Percentiles rank a stretch among this genome's conserved stretches.
phyloP scores from a whole-genome alignment of 2,113 vertebrate genomes.

The Boulengerochromis microlepis region DNA sequence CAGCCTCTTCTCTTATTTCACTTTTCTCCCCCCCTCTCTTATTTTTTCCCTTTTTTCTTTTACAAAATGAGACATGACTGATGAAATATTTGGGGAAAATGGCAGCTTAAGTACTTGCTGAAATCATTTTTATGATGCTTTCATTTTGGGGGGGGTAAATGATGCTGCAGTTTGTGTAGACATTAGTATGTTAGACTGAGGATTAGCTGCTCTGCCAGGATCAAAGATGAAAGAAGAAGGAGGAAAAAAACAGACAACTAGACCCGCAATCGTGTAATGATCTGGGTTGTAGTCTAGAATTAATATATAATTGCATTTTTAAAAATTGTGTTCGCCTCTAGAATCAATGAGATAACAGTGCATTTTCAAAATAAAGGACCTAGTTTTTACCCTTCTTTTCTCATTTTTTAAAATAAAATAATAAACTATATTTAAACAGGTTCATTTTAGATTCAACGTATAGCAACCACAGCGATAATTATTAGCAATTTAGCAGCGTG shows the following conservation, averaged over 20 bases:
- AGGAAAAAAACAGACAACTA: background rate
- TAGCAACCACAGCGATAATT: rapidly evolving
- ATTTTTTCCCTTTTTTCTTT: background rate
- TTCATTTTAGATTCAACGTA: background rate
- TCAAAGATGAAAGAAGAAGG: background rate
- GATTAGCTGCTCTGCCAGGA: constrained; percentile 25
- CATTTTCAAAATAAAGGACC: background rate
- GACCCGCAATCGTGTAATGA: background rate
- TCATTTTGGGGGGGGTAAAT: constrained; percentile 16
- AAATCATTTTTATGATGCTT: constrained; percentile 32
- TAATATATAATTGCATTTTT: background rate
- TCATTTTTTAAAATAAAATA: background rate
- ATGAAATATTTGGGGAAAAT: background rate
- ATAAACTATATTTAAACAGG: background rate
- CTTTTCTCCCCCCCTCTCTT: background rate
- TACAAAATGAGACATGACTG: background rate
- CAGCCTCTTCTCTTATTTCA: background rate
- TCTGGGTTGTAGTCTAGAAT: background rate
- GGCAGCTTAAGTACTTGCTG: background rate
- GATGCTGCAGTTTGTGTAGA: constrained; percentile 39
- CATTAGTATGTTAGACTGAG: constrained; percentile 2
- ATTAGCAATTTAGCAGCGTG: background rate
- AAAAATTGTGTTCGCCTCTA: background rate
- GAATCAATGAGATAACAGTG: background rate
- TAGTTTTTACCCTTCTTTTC: background rate